Percentiles rank a stretch among this genome's conserved stretches.
Evolutionary conservation across 2,113 vertebrate species (phyloP).

Genomic region (Gymnocephalus cernua): DNA sequence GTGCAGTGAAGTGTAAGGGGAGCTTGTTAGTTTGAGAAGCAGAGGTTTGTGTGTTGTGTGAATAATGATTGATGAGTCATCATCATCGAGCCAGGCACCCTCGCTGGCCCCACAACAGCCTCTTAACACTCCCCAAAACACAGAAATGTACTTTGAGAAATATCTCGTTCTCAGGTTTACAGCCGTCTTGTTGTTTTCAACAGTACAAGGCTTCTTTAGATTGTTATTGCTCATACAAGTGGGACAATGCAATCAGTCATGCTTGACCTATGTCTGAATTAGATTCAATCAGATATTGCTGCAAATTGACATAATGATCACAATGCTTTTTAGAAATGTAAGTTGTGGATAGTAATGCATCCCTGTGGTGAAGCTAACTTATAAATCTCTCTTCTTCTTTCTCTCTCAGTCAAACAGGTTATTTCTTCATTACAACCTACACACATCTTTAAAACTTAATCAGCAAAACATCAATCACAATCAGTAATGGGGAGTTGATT

Average conservation of each 20-base stretch:
- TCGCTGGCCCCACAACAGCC: neutral
- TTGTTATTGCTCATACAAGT: slow-evolving; percentile 6
- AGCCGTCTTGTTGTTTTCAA: neutral
- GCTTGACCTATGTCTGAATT: neutral
- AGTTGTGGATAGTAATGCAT: neutral
- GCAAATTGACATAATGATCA: neutral
- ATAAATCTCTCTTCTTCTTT: neutral
- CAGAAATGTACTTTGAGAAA: slow-evolving; percentile 12
- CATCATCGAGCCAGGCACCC: slow-evolving; percentile 23
- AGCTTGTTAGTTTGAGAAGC: slow-evolving; percentile 50
- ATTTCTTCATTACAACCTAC: neutral
- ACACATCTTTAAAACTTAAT: neutral
- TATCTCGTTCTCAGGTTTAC: neutral
- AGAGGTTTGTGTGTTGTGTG: slow-evolving; percentile 35
- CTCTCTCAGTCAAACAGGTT: neutral
- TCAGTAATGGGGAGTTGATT: neutral
- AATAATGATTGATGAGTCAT: slow-evolving; percentile 64
- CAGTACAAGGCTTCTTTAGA: neutral
- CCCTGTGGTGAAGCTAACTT: neutral
- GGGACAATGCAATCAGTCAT: neutral
- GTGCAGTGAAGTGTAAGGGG: slow-evolving; percentile 24
- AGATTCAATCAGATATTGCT: neutral
- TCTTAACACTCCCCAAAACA: neutral
- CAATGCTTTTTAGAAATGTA: neutral
- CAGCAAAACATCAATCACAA: neutral